A percentile compares a stretch with the other conserved stretches of the same genome.
These are phyloP conservation scores for Columba guinea DNA, from an alignment of 2,797 vertebrate species.

Conservation along the genomic window DNA sequence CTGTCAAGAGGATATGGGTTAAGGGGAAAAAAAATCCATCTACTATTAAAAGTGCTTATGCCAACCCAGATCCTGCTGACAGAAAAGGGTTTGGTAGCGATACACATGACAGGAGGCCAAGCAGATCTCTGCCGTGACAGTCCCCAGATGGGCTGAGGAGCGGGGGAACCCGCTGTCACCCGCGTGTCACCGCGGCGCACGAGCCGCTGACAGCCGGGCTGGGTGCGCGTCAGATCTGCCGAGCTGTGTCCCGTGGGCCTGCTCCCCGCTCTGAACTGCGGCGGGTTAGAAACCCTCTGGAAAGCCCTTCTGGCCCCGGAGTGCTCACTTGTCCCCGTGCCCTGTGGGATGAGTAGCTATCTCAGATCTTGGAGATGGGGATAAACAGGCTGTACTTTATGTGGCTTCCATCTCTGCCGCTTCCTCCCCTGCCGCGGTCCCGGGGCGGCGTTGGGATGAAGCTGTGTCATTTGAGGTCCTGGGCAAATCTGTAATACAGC, in stretches of 20 bases:
- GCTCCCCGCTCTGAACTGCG: neutral
- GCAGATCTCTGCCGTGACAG: conserved; percentile 33
- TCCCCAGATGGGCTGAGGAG: conserved; percentile 41
- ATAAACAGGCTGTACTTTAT: neutral
- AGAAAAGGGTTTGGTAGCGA: neutral
- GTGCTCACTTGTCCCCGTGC: neutral
- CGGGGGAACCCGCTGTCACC: conserved; percentile 29
- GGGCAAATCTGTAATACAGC: neutral
- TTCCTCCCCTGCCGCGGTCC: neutral
- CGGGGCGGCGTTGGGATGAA: neutral
- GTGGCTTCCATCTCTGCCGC: neutral
- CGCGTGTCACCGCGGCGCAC: neutral
- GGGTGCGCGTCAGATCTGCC: accelerated
- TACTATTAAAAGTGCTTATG: conserved; percentile 38
- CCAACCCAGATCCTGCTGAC: conserved; percentile 35
- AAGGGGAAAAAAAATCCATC: neutral
- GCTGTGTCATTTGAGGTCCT: neutral
- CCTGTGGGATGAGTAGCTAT: neutral
- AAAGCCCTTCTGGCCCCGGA: neutral
- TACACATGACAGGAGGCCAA: neutral
- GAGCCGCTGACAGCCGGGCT: neutral
- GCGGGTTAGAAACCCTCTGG: neutral
- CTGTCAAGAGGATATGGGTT: conserved; percentile 52
- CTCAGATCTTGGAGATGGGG: neutral
- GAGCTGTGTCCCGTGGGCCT: neutral